Percentiles rank a stretch among this genome's conserved stretches.
These are phyloP conservation scores for Heterodera schachtii DNA, from an alignment of 1,140 invertebrate species.

Conservation along the genomic window DNA sequence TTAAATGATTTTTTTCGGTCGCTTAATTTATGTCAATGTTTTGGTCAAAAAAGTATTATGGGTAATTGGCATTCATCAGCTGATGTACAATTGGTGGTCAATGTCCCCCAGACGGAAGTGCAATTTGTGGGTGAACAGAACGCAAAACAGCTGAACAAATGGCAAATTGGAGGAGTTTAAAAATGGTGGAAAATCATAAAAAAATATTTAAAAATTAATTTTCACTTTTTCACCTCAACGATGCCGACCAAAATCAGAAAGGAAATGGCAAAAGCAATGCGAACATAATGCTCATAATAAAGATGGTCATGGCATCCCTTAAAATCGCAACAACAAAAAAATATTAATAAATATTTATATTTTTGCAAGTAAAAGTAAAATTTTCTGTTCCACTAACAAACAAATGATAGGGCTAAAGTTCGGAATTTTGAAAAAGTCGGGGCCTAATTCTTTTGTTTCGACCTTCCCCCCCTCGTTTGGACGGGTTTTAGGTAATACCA, in stretches of 20 bases:
- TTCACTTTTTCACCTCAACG: conserved; percentile 35
- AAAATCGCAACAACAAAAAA: conserved; percentile 12
- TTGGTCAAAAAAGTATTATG: too few relatives aligned
- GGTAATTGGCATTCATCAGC: neutral
- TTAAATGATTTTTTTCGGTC: too few relatives aligned
- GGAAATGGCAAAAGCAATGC: conserved; percentile 45
- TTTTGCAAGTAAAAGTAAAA: too few relatives aligned
- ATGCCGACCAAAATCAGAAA: conserved; percentile 36
- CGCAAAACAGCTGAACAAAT: neutral
- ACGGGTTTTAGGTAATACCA: too few relatives aligned
- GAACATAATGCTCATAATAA: conserved; percentile 50
- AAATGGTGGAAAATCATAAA: neutral
- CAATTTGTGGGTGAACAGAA: neutral
- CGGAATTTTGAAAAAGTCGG: too few relatives aligned
- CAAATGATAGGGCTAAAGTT: too few relatives aligned
- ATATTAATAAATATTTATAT: conserved; percentile 23
- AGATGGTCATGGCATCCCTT: conserved; percentile 52
- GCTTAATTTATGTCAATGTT: too few relatives aligned
- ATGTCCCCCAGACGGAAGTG: neutral
- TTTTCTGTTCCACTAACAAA: too few relatives aligned
- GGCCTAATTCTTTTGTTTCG: too few relatives aligned
- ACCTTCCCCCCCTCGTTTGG: too few relatives aligned
- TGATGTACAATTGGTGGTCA: neutral
- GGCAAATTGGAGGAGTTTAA: too few relatives aligned
- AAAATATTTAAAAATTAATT: neutral